Conservation (phyloP, 2,797 vertebrate genomes). For the Propithecus perrieri region DNA sequence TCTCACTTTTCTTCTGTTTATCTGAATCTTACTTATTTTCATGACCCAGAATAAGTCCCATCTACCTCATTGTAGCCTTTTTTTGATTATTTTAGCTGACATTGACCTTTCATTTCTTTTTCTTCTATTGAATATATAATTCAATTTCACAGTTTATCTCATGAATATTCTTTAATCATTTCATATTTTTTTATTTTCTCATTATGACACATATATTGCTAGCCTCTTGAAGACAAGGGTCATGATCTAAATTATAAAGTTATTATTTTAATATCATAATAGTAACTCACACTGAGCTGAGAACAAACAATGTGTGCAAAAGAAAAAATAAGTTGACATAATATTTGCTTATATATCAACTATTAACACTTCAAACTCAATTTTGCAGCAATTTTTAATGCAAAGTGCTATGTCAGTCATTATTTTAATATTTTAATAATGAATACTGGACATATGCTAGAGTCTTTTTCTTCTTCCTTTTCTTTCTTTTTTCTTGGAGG, state of each 20-base stretch:
- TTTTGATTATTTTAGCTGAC: slow-evolving; percentile 51
- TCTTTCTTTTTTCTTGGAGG: background rate
- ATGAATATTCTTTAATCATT: slow-evolving; percentile 44
- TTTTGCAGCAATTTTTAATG: background rate
- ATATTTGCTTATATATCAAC: background rate
- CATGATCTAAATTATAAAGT: background rate
- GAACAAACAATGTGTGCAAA: background rate
- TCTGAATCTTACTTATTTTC: slow-evolving; percentile 11
- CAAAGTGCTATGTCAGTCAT: background rate
- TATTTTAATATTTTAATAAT: background rate
- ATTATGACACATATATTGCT: background rate
- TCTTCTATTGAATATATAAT: slow-evolving; percentile 2
- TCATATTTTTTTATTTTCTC: background rate
- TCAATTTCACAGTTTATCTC: slow-evolving; percentile 43
- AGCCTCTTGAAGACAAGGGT: slow-evolving; percentile 51
- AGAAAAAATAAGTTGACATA: background rate
- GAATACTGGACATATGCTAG: background rate
- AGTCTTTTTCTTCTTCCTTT: background rate
- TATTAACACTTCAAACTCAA: background rate
- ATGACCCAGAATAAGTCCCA: slow-evolving; percentile 17
- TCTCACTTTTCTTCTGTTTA: background rate
- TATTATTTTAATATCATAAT: background rate
- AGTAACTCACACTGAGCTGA: background rate
- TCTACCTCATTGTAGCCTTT: background rate
- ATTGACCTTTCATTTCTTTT: background rate